Base-by-base conservation (phyloP, 1,140 invertebrate genomes). In the Heliconius hewitsoni region DNA sequence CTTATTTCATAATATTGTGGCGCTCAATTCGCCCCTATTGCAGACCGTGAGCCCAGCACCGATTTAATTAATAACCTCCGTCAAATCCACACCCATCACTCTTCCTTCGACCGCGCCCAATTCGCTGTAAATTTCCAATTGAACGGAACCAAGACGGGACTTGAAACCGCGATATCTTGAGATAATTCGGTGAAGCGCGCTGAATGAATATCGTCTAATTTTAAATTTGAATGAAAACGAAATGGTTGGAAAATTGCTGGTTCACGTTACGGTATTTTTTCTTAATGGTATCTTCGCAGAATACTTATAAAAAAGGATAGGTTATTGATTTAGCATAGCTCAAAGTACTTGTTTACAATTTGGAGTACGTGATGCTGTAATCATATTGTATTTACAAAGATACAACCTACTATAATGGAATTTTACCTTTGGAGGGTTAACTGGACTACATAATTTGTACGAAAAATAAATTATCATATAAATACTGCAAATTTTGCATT, bases 41-140 rank as follows among this genome's bases (percentile, higher is more conserved):
- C n/a, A 57, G 3, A 73, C 34, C 46, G 76, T 72, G 52, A 76
- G 16, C 19, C 78, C 79, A 82, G 80, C 80, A 84, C 82, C 83
- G 85, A 89, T 90, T 90, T 91, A 93, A 93, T 93, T 91, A 93
- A 92, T 90, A 89, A 81, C 87, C 85, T 81, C 86, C 89, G 89
- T 91, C 91, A 93, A 92, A 89, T 91, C 91, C 90, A 90, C 88
- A 87, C 84, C 86, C 87, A 89, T 92, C 88, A 87, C 81, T 87
- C 86, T 85, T 81, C 79, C 81, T 78, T 83, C 76, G 71, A 73
- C 84, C 84, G 85, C 85, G 81, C 83, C 82, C 77, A 75, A 83
- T 83, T 78, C 78, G 70, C 74, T 76, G 71, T 82, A 79, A 81
- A 82, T 77, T 82, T 82, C 77, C 77, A 27, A 82, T 77, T 79